Percentiles rank a stretch among this genome's conserved stretches.
These are phyloP conservation scores for Theonella swinhoei DNA, from an alignment of 37 sponge, comb jelly and placozoan genomes.

Conservation along the genomic window DNA sequence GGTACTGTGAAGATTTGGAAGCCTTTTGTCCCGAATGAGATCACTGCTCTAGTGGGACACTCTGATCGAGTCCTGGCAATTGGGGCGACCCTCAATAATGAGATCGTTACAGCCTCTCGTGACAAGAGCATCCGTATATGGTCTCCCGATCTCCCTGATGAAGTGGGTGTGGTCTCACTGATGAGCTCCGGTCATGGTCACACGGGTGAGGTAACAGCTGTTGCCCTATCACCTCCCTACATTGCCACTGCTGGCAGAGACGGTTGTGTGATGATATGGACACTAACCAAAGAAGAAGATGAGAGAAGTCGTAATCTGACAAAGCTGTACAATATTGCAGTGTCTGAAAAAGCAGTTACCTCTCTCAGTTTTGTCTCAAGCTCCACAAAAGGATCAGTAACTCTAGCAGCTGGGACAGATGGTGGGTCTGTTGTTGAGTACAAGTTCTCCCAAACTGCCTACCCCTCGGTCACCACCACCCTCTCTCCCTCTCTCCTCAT, in stretches of 20 bases:
- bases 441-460: conserved; percentile 18
- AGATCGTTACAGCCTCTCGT: conserved; percentile 65
- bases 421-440: conserved; percentile 31
- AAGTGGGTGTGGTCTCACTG: conserved; percentile 8
- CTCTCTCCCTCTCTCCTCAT: conserved; percentile 10
- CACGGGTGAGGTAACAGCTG: conserved; percentile 64
- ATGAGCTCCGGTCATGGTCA: conserved; percentile 28
- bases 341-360: conserved; percentile 41
- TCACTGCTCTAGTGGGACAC: conserved; percentile 78
- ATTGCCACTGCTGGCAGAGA: conserved; percentile 68
- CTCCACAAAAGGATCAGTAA: neutral
- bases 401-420: conserved; percentile 37
- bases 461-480: neutral
- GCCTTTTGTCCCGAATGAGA: conserved; percentile 79
- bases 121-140: conserved; percentile 84
- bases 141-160: conserved; percentile 45
- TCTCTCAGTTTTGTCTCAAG: conserved; percentile 19
- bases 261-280: conserved; percentile 70
- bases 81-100: conserved; percentile 50
- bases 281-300: conserved; percentile 25
- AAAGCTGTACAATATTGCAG: conserved; percentile 37
- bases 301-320: neutral
- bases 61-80: conserved; percentile 80
- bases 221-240: conserved; percentile 11
- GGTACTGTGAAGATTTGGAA: conserved; percentile 86